A percentile compares a stretch with the other conserved stretches of the same genome.
Evolutionary conservation across 2,113 vertebrate species (phyloP).

Genomic region (Boulengeromyrus knoepffleri): DNA sequence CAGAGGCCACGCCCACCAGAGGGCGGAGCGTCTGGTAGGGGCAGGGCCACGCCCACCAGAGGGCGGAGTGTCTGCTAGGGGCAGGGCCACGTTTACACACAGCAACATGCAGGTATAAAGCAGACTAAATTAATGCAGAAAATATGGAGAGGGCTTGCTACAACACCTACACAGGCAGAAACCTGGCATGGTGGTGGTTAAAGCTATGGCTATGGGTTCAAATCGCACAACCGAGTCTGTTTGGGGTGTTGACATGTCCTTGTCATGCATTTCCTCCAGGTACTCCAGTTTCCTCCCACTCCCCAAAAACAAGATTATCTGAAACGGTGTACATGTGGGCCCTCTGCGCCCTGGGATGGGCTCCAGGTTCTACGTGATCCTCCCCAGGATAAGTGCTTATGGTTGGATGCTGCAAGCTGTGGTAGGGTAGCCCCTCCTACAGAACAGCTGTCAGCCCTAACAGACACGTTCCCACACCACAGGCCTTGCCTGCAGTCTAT

Average conservation of each 20-base stretch:
- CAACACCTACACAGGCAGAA: neutral
- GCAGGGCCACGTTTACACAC: neutral
- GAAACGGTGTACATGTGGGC: neutral
- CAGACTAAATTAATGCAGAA: neutral
- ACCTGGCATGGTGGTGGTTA: neutral
- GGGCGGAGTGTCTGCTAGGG: neutral
- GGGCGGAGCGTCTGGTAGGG: neutral
- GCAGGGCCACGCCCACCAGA: neutral
- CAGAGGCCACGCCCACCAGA: neutral
- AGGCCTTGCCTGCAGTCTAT: neutral
- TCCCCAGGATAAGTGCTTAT: neutral
- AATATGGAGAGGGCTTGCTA: neutral
- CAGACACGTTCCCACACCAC: neutral
- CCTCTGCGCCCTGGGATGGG: neutral
- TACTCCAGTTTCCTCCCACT: neutral
- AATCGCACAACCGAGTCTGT: neutral
- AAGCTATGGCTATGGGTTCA: neutral
- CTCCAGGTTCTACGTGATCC: neutral
- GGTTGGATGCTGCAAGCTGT: neutral
- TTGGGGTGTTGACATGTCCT: neutral
- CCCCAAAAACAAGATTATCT: neutral
- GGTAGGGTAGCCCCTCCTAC: neutral
- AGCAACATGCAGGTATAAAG: neutral
- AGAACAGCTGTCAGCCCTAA: neutral
- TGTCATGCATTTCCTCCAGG: neutral